Evolutionary conservation across 2,113 vertebrate genomes (phyloP), one percentile per base, ranked within the genome.

Genomic region (Hyperopisus bebe): DNA sequence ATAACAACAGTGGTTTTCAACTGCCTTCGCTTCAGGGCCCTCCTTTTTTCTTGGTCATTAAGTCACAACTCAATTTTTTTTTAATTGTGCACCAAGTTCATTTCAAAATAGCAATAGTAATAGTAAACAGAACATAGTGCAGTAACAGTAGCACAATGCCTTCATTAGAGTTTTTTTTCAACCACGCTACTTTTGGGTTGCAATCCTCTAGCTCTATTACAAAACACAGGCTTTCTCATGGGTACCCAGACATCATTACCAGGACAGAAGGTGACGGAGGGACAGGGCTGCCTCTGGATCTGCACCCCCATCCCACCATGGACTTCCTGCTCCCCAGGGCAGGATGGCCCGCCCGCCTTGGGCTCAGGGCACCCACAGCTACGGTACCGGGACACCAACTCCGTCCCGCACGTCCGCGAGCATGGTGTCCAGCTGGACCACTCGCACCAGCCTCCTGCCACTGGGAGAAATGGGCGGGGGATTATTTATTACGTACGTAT

Each of bases 361-460:
- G 96, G 96, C 17, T 94, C 91, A 0, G 97, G 97, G 90, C 97
- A 98, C 70, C 93, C 46, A 1, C 97, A 98, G 92, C 94, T 96
- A 77, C 97, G 95, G 92, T 97, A 97, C 58, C 96, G 95, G n/a
- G 94, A 93, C 88, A 96, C 95, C 0, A 82, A 91, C 93, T 97
- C 97, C 0, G 92, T 93, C 27, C 96, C 95, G 24, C 97, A 98
- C 0, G 97, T 97, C 92, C 94, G 95, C 48, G 97, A 96, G 91
- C 97, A 98, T 0, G 95, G 95, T 0, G 95, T 97, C 97, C 97
- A 98, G 0, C 94, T 93, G 0, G 96, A 97, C 97, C 97, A 98
- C 0, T 94, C 94, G 74, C 97, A 98, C 97, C 97, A 98, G 88
- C 90, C 90, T 0, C 97, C 97, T 0, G 95, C 90, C 91, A 97